These are phyloP conservation scores for Natator depressus DNA, from an alignment of 2,113 vertebrate genomes.

Conservation along the genomic window DNA sequence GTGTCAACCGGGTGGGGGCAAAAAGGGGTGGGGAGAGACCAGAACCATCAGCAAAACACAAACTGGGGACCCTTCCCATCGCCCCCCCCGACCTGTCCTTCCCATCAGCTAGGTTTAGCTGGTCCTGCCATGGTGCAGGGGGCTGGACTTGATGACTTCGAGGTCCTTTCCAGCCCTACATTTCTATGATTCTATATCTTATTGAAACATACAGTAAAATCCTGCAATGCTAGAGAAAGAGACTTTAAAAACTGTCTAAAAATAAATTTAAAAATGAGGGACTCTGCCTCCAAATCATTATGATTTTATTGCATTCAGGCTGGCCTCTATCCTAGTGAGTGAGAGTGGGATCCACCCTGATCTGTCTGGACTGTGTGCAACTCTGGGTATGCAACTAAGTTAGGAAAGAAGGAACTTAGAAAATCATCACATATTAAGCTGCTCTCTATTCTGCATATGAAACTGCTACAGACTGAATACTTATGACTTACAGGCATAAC, in stretches of 20 bases:
- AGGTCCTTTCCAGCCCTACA: not conserved
- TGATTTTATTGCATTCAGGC: not conserved
- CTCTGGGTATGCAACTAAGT: not conserved
- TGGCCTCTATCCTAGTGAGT: not conserved
- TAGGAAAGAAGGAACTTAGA: constrained; percentile 12
- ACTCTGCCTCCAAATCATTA: constrained; percentile 20
- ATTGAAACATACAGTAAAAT: not conserved
- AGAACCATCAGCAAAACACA: too few relatives aligned
- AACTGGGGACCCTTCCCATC: too few relatives aligned
- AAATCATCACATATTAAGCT: constrained; percentile 27
- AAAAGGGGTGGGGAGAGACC: too few relatives aligned
- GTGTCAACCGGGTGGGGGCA: too few relatives aligned
- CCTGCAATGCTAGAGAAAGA: not conserved
- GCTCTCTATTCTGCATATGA: not conserved
- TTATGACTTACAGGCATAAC: not conserved
- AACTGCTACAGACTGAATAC: not conserved
- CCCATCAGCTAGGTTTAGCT: not conserved
- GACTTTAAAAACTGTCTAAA: not conserved
- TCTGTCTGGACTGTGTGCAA: not conserved
- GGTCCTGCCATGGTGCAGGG: not conserved
- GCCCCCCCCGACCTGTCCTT: too few relatives aligned
- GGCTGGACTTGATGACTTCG: not conserved
- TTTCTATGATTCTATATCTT: not conserved
- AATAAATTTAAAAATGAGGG: constrained; percentile 14
- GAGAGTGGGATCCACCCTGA: not conserved